A percentile compares a stretch with the other conserved stretches of the same genome.
phyloP scores from a whole-genome alignment of 2,888 invertebrate species.

The Aelia acuminata region DNA sequence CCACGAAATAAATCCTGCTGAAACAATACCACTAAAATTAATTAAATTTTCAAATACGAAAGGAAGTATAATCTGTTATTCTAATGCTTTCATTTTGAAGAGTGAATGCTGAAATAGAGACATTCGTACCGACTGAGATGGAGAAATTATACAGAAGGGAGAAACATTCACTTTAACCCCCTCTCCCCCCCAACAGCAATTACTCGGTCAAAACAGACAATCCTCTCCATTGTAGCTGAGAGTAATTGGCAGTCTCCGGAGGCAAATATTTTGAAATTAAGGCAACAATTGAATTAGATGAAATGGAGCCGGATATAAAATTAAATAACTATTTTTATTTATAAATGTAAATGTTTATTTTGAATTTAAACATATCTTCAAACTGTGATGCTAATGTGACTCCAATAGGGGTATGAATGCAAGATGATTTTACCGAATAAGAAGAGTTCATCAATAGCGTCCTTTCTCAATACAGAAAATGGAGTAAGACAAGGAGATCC shows the following conservation, averaged over 20 bases:
- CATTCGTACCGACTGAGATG: neutral
- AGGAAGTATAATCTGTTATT: constrained; percentile 6
- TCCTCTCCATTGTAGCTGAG: neutral
- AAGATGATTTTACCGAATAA: no score
- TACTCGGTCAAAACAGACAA: constrained; percentile 17
- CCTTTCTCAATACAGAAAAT: no score
- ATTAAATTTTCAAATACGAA: constrained; percentile 12
- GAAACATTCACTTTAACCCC: constrained; percentile 1
- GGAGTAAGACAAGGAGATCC: no score
- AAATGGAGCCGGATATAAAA: neutral
- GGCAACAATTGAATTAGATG: neutral
- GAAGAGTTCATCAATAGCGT: no score
- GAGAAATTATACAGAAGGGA: neutral
- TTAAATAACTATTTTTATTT: neutral
- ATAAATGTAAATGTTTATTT: no score
- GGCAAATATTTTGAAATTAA: constrained; percentile 10
- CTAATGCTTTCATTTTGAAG: constrained; percentile 31
- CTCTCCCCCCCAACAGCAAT: neutral
- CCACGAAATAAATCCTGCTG: neutral
- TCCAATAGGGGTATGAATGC: no score
- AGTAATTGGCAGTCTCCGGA: neutral
- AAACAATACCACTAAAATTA: neutral
- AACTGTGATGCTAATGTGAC: no score
- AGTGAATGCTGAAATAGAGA: constrained; percentile 9
- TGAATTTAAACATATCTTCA: no score